Evolutionary conservation across 2,113 vertebrate species (phyloP).

Genomic region (Hippoglossus stenolepis): DNA sequence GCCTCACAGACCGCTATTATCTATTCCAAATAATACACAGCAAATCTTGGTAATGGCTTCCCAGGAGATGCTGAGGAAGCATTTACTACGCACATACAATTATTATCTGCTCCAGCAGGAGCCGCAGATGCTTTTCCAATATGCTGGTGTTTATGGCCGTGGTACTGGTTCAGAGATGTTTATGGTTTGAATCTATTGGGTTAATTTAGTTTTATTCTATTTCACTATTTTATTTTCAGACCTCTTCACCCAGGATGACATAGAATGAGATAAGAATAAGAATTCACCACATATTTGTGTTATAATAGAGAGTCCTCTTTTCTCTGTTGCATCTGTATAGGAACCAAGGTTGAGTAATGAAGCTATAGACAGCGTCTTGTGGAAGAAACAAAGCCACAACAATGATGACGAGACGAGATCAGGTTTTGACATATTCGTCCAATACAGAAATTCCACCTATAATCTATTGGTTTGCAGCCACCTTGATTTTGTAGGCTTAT

Average conservation of each 20-base stretch:
- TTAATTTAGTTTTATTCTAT: not conserved
- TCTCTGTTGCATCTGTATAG: not conserved
- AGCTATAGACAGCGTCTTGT: not conserved
- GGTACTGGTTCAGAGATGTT: not conserved
- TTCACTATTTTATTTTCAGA: not conserved
- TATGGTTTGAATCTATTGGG: not conserved
- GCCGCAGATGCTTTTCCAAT: not conserved
- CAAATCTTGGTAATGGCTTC: slow-evolving; percentile 48
- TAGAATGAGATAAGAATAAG: not conserved
- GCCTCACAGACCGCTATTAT: slow-evolving; percentile 16
- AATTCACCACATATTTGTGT: not conserved
- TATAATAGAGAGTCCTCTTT: not conserved
- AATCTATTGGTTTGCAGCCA: not conserved
- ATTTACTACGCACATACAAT: slow-evolving; percentile 18
- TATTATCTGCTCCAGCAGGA: slow-evolving; percentile 17
- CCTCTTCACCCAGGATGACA: not conserved
- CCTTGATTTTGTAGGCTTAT: not conserved
- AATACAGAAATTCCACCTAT: not conserved
- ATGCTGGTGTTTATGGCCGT: not conserved
- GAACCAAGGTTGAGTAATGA: not conserved
- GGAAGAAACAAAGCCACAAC: too few relatives aligned
- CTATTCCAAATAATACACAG: slow-evolving; percentile 28
- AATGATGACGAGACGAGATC: not conserved
- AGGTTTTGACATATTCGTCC: not conserved
- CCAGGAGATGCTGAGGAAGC: slow-evolving; percentile 46